Conservation (phyloP, 2,113 vertebrate species). For the Plectropomus leopardus region DNA sequence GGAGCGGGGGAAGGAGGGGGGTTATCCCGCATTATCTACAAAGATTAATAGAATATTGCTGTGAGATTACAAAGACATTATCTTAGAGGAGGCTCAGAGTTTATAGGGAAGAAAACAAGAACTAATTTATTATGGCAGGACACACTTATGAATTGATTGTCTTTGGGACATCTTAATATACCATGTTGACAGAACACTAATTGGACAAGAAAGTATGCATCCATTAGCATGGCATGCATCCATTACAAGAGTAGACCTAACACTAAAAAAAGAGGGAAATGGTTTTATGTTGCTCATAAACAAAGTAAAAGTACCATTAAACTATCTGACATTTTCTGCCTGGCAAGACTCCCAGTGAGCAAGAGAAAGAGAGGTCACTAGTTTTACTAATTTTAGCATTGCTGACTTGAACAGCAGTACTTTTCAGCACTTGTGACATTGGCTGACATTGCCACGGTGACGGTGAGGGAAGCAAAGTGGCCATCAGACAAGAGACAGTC, state of each 20-base stretch:
- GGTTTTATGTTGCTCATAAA: neutral
- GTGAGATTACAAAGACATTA: neutral
- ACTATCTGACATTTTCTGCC: constrained; percentile 4
- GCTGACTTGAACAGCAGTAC: constrained; percentile 40
- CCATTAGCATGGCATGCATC: constrained; percentile 18
- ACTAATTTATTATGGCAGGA: neutral
- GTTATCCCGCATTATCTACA: neutral
- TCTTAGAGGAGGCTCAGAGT: neutral
- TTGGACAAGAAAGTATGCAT: constrained; percentile 16
- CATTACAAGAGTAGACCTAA: constrained; percentile 14
- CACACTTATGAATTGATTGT: neutral
- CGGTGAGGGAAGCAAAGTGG: constrained; percentile 64
- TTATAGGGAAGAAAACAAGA: neutral
- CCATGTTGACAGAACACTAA: constrained; percentile 22
- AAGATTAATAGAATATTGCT: neutral
- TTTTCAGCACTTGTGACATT: constrained; percentile 71
- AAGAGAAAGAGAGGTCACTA: neutral
- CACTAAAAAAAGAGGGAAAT: constrained; percentile 20
- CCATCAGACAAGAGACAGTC: constrained; percentile 73
- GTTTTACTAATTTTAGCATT: constrained; percentile 51
- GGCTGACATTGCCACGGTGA: constrained; percentile 70
- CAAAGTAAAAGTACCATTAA: constrained; percentile 7
- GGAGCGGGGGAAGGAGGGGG: too few species aligned
- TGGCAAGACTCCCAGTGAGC: neutral
- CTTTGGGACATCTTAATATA: constrained; percentile 22